These are phyloP conservation scores for Linnaemya vulpina DNA, from an alignment of 2,888 invertebrate species.

Conservation along the genomic window DNA sequence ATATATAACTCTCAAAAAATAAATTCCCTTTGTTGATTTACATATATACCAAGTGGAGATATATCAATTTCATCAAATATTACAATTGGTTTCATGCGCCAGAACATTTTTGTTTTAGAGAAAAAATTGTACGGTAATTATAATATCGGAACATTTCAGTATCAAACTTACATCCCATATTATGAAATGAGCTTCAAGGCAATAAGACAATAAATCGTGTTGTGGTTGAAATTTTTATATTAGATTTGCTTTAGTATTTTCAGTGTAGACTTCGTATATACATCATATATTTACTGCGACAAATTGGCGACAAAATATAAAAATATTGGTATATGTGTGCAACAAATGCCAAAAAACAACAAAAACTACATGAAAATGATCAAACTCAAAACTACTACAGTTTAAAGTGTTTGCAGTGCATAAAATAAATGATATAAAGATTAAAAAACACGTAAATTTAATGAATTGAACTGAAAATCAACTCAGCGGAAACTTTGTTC, in stretches of 20 bases:
- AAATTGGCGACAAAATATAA: constrained; percentile 47
- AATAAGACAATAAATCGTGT: too few species aligned
- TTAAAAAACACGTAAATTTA: constrained; percentile 40
- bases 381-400: constrained; percentile 29
- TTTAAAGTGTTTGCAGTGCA: constrained; percentile 38
- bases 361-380: constrained; percentile 1
- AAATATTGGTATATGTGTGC: constrained; percentile 31
- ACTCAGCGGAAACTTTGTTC: constrained; percentile 69
- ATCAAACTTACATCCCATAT: too few species aligned
- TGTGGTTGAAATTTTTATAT: not conserved
- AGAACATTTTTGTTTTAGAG: too few species aligned
- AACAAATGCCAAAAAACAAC: constrained; percentile 23
- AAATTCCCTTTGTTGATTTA: too few species aligned
- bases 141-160: too few species aligned
- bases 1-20: too few species aligned
- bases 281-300: not conserved
- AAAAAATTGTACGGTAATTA: too few species aligned
- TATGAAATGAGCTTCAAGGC: too few species aligned
- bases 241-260: not conserved
- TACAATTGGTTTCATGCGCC: too few species aligned
- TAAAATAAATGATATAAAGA: constrained; percentile 12
- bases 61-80: too few species aligned
- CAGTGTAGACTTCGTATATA: not conserved
- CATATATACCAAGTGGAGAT: too few species aligned
- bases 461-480: constrained; percentile 70